Percentiles rank a stretch among this genome's conserved stretches.
phyloP scores from a whole-genome alignment of 2,113 vertebrate species.

The Pteronura brasiliensis region DNA sequence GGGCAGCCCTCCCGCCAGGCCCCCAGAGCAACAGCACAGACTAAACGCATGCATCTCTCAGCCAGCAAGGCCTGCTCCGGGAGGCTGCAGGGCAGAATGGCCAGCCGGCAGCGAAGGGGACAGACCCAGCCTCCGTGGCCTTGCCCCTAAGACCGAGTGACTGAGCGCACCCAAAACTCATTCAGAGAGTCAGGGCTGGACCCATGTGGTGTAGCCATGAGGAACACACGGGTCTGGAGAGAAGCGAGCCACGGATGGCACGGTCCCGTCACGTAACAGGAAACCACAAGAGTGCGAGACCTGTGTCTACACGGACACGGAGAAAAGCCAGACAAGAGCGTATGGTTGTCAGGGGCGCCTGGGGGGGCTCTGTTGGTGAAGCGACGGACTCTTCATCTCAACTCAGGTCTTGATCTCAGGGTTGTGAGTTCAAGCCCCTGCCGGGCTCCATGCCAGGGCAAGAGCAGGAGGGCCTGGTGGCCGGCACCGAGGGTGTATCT shows the following conservation, averaged over 20 bases:
- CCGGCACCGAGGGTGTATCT: no score
- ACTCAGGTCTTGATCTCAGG: neutral
- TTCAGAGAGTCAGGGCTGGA: rapidly evolving
- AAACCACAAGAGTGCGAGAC: rapidly evolving
- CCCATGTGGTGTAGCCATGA: rapidly evolving
- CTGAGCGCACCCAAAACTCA: rapidly evolving
- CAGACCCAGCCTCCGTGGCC: neutral
- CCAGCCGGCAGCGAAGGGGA: no score
- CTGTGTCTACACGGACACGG: rapidly evolving
- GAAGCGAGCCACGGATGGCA: rapidly evolving
- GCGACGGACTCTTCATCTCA: rapidly evolving
- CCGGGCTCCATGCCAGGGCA: neutral
- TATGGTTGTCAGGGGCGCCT: neutral
- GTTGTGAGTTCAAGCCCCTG: neutral
- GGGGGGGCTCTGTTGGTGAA: neutral
- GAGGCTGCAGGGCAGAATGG: neutral
- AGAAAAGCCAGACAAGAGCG: neutral
- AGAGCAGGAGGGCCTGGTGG: no score
- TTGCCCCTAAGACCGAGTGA: neutral
- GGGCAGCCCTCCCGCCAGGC: neutral
- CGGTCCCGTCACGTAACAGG: rapidly evolving
- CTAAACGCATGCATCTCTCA: neutral
- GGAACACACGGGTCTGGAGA: neutral
- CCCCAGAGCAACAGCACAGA: neutral
- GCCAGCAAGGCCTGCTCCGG: neutral